Evolutionary conservation across 2,888 invertebrate genomes (phyloP), one percentile per base, ranked within the genome.

Genomic region (Drosophila fungiperda): DNA sequence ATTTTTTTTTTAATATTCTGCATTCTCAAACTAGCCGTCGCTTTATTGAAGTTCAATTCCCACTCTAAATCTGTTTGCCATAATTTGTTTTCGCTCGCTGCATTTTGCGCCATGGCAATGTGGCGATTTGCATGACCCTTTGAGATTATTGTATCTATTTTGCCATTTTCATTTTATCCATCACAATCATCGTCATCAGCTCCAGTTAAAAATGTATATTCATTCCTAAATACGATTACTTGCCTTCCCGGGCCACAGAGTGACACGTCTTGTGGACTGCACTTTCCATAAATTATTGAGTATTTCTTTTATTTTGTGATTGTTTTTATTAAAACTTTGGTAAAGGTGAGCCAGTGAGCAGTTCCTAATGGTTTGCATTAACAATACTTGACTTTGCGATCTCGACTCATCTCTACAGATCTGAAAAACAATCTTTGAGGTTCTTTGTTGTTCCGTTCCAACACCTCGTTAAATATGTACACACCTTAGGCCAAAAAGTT

Each of bases 391-490:
- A 20, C 20, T 49, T 7, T 20, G 3, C 9, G 20, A 38, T 9
- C 15, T n/a, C 38, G 1, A 38, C 50, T 60, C 12, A 29, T 35
- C 26, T 12, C 23, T 9, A 38, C 23, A 26, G 17, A 8, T 20
- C 1, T 45, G 12, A 7, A 11, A 38, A 9, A 15, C n/a, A 17
- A 36, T 52, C 12, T 17, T n/a, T 36, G 57, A 50, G 65, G 55
- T 67, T n/a, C n/a, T n/a, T n/a, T n/a, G n/a, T n/a, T 72, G 82
- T 70, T 80, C 35, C 69, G 78, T 78, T 70, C 66, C 68, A 76
- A 68, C 66, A 67, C 82, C 78, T 78, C 63, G 61, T 55, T 33
- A 38, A 35, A n/a, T 50, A n/a, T 26, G 17, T 17, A 17, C 11
- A 6, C n/a, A 26, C n/a, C 12, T 29, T 5, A 54, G 12, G 36